Evolutionary conservation across 2,888 invertebrate species (phyloP).

Genomic region (Dimorphilus gyrociliatus): DNA sequence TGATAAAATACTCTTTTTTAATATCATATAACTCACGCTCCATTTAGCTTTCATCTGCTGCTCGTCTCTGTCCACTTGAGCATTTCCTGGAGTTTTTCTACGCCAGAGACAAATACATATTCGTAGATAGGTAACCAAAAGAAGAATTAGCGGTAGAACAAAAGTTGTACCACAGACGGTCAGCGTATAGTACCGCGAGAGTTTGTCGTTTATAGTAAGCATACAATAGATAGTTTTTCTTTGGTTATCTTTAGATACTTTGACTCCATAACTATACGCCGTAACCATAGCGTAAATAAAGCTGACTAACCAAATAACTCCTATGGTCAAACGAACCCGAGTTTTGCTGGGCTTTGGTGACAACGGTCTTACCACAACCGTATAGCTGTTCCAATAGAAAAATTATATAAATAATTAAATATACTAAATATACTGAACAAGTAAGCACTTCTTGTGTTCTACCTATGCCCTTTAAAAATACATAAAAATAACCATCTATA

Average conservation of each 20-base stretch:
- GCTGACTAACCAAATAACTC: constrained; percentile 6
- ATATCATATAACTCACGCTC: no score
- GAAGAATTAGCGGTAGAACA: constrained; percentile 7
- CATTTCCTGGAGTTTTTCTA: constrained; percentile 29
- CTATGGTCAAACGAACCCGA: constrained; percentile 5
- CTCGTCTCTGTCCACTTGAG: constrained; percentile 24
- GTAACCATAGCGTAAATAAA: constrained; percentile 2
- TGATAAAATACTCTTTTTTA: no score
- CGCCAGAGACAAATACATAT: constrained; percentile 28
- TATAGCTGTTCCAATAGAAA: no score
- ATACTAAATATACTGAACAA: no score
- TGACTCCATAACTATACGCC: no score
- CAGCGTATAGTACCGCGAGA: constrained; percentile 7
- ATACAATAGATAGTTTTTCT: constrained; percentile 7
- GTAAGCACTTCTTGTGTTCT: no score
- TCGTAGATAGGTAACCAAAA: constrained; percentile 20
- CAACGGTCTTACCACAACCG: no score
- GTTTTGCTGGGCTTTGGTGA: no score
- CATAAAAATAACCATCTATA: no score
- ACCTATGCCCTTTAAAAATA: no score
- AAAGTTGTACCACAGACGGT: constrained; percentile 6
- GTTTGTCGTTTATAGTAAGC: constrained; percentile 3
- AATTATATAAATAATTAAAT: no score
- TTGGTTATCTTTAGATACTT: no score
- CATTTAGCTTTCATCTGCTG: constrained; percentile 15